phyloP scores from a whole-genome alignment of 53 echinoderm and acorn worm species.

The Temnopleurus reevesii region DNA sequence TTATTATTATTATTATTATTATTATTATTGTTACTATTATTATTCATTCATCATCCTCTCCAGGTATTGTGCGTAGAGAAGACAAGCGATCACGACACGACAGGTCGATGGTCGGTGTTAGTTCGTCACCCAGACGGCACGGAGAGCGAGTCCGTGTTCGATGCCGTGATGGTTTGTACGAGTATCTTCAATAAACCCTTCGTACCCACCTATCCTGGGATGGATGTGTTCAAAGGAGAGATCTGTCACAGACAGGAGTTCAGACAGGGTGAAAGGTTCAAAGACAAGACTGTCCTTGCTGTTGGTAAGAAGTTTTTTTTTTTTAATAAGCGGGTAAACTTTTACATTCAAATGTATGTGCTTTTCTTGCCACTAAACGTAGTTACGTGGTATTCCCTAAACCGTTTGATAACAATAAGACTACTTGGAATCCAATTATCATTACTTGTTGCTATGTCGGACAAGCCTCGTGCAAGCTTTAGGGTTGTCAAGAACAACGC shows the following conservation, averaged over 20 bases:
- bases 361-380: too few species aligned
- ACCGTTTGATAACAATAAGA: too few species aligned
- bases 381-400: too few species aligned
- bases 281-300: conserved; percentile 69
- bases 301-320: conserved; percentile 70
- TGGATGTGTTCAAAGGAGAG: conserved; percentile 65
- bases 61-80: conserved; percentile 52
- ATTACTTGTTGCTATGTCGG: too few species aligned
- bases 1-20: too few species aligned
- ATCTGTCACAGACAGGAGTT: conserved; percentile 69
- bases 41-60: not conserved
- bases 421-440: too few species aligned
- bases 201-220: conserved; percentile 62
- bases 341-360: too few species aligned
- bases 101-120: conserved; percentile 69
- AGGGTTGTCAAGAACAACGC: too few species aligned
- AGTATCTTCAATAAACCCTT: conserved; percentile 63
- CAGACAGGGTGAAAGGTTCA: conserved; percentile 63
- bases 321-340: too few species aligned
- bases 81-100: conserved; percentile 58
- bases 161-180: conserved; percentile 74
- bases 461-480: too few species aligned
- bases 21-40: too few species aligned
- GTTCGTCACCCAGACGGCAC: conserved; percentile 39
- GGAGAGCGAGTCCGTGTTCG: conserved; percentile 54